phyloP scores from a whole-genome alignment of 2,888 invertebrate genomes.

The Zhuqinia jingwanae region DNA sequence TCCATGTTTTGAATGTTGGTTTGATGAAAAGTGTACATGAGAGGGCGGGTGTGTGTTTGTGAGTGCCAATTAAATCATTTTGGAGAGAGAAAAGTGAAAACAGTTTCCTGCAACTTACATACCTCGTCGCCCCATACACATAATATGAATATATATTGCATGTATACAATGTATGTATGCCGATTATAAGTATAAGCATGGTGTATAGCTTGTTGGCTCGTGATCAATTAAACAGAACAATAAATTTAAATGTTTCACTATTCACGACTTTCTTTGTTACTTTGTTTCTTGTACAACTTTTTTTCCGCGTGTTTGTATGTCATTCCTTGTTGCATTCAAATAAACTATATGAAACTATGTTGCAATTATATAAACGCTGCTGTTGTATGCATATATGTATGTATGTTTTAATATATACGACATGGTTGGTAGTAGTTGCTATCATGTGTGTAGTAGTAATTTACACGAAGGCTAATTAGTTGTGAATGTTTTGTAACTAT shows the following conservation, averaged over 20 bases:
- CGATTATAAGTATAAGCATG: no score
- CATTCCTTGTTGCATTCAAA: background rate
- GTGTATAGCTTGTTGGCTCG: conserved; percentile 58
- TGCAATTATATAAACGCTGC: no score
- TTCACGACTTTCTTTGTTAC: background rate
- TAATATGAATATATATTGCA: no score
- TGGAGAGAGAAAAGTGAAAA: conserved; percentile 9
- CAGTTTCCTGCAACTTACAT: background rate
- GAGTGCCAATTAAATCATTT: conserved; percentile 60
- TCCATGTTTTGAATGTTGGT: background rate
- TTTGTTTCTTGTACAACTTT: background rate
- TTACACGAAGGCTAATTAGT: conserved; percentile 24
- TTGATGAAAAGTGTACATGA: conserved; percentile 32
- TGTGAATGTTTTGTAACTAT: conserved; percentile 12
- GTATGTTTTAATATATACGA: background rate
- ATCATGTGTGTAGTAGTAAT: background rate
- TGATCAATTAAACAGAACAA: conserved; percentile 52
- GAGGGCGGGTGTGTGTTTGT: conserved; percentile 56
- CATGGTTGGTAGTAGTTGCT: no score
- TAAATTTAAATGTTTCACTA: conserved; percentile 53
- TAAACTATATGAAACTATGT: no score
- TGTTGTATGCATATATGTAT: background rate
- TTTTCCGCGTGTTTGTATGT: background rate
- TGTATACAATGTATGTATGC: no score
- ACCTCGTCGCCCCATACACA: no score